Conservation (phyloP, 2,888 invertebrate genomes). For the Apamea crenata region DNA sequence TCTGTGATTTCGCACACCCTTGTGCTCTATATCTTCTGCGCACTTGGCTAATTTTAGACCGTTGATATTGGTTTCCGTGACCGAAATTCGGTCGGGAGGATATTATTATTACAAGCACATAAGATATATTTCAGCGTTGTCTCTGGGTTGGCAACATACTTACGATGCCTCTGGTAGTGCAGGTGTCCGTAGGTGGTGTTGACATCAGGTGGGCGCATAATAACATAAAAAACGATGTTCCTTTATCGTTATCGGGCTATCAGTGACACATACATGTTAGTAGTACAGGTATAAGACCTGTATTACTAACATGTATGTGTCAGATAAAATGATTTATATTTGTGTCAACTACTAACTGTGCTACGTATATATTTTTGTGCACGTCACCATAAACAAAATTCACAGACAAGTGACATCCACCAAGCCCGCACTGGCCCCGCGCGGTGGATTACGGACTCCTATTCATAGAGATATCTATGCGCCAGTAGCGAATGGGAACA, state of each 20-base stretch:
- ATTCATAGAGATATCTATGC: background rate
- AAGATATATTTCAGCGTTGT: background rate
- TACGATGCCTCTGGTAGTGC: background rate
- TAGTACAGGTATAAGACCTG: slow-evolving; percentile 21
- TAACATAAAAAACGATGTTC: background rate
- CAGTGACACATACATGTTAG: slow-evolving; percentile 19
- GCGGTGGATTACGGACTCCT: background rate
- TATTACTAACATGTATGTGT: slow-evolving; percentile 42
- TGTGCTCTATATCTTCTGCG: background rate
- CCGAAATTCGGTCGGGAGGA: background rate
- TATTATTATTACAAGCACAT: background rate
- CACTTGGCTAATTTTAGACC: background rate
- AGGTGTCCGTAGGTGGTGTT: background rate
- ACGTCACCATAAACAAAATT: background rate
- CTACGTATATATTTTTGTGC: slow-evolving; percentile 20
- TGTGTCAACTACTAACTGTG: slow-evolving; percentile 26
- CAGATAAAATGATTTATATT: slow-evolving; percentile 32
- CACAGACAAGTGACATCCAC: no score
- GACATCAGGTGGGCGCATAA: background rate
- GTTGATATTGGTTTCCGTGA: background rate
- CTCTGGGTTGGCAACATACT: background rate
- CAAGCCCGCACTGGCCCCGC: background rate
- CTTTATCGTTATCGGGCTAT: slow-evolving; percentile 35
- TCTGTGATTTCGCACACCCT: background rate
- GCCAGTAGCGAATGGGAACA: background rate